phyloP scores from a whole-genome alignment of 2,888 invertebrate species.

The Auanema freiburgensis region DNA sequence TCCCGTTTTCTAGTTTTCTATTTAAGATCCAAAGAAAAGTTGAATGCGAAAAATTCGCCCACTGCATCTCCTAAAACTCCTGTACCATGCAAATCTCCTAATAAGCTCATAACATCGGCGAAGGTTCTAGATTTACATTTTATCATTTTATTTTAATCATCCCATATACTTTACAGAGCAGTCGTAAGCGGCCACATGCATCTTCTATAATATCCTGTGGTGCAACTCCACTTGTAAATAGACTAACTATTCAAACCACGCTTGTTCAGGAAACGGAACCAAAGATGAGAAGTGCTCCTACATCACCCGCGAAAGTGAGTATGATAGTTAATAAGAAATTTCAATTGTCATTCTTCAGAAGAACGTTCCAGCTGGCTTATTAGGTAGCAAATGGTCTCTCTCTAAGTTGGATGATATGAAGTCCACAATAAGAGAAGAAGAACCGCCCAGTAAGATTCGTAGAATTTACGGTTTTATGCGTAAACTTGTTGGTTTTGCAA shows the following conservation, averaged over 20 bases:
- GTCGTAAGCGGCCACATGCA: slow-evolving; percentile 13
- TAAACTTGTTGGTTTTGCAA: slow-evolving; percentile 26
- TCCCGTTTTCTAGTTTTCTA: too few relatives aligned
- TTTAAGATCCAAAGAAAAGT: too few relatives aligned
- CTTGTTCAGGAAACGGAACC: not conserved
- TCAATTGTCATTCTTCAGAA: not conserved
- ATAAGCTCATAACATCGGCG: too few relatives aligned
- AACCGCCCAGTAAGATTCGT: slow-evolving; percentile 41
- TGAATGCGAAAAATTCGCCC: too few relatives aligned
- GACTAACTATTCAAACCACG: slow-evolving; percentile 1
- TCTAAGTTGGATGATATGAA: slow-evolving; percentile 26
- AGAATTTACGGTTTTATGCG: slow-evolving; percentile 32
- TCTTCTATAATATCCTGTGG: slow-evolving; percentile 2
- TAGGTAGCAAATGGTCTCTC: slow-evolving; percentile 30
- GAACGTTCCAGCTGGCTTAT: not conserved
- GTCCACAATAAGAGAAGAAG: slow-evolving; percentile 10
- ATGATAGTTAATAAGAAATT: not conserved
- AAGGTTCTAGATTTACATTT: too few relatives aligned
- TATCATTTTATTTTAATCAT: too few relatives aligned
- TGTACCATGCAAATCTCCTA: too few relatives aligned
- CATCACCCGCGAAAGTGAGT: slow-evolving; percentile 20
- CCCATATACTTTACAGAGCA: slow-evolving; percentile 14
- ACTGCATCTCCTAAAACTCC: too few relatives aligned
- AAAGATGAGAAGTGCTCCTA: slow-evolving; percentile 24
- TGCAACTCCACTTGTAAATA: slow-evolving; percentile 11